Conservation (phyloP, 2,888 invertebrate species). For the Bembecia ichneumoniformis region DNA sequence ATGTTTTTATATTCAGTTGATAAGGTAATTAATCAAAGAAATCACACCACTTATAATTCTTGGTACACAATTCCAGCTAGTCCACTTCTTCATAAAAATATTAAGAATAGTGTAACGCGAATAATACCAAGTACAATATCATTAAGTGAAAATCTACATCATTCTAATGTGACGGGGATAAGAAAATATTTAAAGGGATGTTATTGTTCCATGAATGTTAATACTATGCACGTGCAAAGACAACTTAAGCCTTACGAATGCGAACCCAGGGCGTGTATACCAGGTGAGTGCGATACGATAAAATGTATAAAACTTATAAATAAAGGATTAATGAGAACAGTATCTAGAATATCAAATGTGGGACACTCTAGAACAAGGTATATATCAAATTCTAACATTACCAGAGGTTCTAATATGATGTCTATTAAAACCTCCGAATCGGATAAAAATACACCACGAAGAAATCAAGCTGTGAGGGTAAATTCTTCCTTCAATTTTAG, state of each 20-base stretch:
- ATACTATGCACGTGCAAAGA: constrained; percentile 2
- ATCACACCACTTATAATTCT: no score
- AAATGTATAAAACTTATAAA: constrained; percentile 16
- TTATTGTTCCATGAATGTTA: constrained; percentile 28
- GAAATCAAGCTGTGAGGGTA: constrained; percentile 12
- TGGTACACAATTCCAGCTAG: no score
- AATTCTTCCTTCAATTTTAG: constrained; percentile 22
- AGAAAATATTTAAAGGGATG: constrained; percentile 13
- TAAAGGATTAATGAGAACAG: constrained; percentile 2
- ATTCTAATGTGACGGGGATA: constrained; percentile 5
- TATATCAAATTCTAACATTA: not conserved
- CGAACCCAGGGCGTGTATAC: constrained; percentile 24
- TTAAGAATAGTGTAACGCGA: not conserved
- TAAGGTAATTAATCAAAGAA: no score
- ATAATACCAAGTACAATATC: not conserved
- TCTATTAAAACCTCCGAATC: no score
- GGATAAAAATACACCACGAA: constrained; percentile 7
- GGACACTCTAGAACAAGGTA: not conserved
- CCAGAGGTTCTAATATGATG: not conserved
- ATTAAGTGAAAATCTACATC: not conserved
- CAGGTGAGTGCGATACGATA: constrained; percentile 23
- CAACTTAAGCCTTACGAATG: constrained; percentile 19
- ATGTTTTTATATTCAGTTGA: no score
- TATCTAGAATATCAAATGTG: not conserved
- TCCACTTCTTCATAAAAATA: not conserved